phyloP scores from a whole-genome alignment of 2,797 vertebrate genomes.

The Sebastolobus altivelis region DNA sequence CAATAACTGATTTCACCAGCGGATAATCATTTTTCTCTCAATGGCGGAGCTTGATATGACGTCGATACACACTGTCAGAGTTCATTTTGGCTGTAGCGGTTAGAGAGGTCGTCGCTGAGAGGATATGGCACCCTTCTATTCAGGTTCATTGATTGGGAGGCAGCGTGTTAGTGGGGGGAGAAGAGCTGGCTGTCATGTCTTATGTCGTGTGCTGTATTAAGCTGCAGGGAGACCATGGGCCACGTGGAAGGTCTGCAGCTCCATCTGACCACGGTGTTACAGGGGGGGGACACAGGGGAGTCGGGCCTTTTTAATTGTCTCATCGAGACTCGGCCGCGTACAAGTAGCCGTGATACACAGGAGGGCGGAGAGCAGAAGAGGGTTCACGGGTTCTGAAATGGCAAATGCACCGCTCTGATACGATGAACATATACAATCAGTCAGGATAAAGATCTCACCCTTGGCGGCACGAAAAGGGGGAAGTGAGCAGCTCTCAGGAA shows the following conservation, averaged over 20 bases:
- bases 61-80: constrained; percentile 87
- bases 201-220: constrained; percentile 58
- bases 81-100: constrained; percentile 82
- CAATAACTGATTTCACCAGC: constrained; percentile 98
- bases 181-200: constrained; percentile 69
- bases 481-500: constrained; percentile 96
- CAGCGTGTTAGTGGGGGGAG: constrained; percentile 66
- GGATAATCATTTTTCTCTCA: constrained; percentile 91
- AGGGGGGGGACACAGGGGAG: constrained; percentile 87
- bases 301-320: constrained; percentile 87
- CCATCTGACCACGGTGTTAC: constrained; percentile 81
- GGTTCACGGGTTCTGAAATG: constrained; percentile 79
- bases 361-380: constrained; percentile 80
- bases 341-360: constrained; percentile 86
- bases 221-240: constrained; percentile 44
- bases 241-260: constrained; percentile 62
- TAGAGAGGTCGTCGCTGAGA: constrained; percentile 64
- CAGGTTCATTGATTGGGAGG: constrained; percentile 73
- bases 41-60: constrained; percentile 90
- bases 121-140: constrained; percentile 73
- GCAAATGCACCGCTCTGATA: constrained; percentile 80
- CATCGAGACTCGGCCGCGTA: constrained; percentile 85
- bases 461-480: constrained; percentile 90
- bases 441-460: constrained; percentile 99
- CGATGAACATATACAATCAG: constrained; percentile 92